A percentile compares a stretch with the other conserved stretches of the same genome.
These are phyloP conservation scores for Eulemur rubriventer DNA, from an alignment of 2,797 vertebrate genomes.

Conservation along the genomic window DNA sequence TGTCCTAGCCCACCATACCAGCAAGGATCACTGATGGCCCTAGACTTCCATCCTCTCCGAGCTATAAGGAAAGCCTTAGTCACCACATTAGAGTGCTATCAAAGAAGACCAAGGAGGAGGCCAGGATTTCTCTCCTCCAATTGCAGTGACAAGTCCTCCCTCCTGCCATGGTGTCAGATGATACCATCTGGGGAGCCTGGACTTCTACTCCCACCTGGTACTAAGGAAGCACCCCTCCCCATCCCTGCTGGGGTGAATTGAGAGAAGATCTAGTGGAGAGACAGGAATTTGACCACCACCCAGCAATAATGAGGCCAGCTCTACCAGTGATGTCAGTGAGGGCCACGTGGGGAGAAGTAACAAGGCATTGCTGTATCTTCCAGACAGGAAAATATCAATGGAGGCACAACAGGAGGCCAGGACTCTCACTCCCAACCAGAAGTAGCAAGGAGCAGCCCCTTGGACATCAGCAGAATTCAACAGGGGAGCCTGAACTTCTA, in stretches of 20 bases:
- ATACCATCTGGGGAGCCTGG: not conserved
- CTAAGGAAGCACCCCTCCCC: not conserved
- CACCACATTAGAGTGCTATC: not conserved
- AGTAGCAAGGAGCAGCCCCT: not conserved
- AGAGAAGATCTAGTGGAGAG: not conserved
- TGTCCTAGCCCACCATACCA: not conserved
- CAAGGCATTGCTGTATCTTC: not conserved
- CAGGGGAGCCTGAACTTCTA: not conserved
- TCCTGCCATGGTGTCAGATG: not conserved
- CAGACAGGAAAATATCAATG: not conserved
- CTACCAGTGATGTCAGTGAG: not conserved
- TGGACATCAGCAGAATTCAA: not conserved
- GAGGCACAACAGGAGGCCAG: not conserved
- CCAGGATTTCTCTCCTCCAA: not conserved
- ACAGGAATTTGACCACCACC: not conserved
- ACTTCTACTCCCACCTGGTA: not conserved
- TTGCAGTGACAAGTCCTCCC: not conserved
- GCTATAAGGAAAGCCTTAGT: not conserved
- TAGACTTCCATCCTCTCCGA: not conserved
- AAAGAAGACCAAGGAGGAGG: not conserved
- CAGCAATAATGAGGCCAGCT: not conserved
- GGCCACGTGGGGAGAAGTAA: not conserved
- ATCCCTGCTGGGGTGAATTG: no score
- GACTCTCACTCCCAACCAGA: not conserved
- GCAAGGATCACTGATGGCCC: no score